phyloP scores from a whole-genome alignment of 2,797 vertebrate genomes.

The Ptychobarbus kaznakovi region DNA sequence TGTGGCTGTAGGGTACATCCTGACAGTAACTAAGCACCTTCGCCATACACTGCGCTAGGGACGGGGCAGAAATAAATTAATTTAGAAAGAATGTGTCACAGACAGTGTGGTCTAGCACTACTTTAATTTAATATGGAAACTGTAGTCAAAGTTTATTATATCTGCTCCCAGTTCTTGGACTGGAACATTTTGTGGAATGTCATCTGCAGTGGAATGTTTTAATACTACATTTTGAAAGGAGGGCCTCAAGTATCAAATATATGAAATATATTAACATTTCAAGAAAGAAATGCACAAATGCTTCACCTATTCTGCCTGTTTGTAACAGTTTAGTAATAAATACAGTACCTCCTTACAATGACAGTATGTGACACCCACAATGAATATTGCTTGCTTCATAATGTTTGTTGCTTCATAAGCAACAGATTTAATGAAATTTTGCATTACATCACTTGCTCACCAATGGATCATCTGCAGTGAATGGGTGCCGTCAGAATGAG shows the following conservation, averaged over 20 bases:
- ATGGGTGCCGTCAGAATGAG: background rate
- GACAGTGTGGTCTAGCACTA: background rate
- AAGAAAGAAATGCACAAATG: background rate
- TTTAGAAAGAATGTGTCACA: background rate
- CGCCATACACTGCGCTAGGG: conserved; percentile 81
- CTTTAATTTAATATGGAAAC: background rate
- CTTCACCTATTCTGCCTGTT: background rate
- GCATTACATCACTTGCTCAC: background rate
- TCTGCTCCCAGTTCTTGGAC: background rate
- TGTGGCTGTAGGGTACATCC: conserved; percentile 82
- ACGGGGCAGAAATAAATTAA: background rate
- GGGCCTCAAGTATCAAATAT: background rate
- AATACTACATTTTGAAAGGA: background rate
- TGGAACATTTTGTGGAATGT: conserved; percentile 7
- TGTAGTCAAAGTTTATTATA: conserved; percentile 1
- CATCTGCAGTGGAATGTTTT: conserved; percentile 24
- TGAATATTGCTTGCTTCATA: background rate
- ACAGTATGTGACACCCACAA: background rate
- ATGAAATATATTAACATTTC: background rate
- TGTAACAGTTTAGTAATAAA: background rate
- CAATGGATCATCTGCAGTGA: background rate
- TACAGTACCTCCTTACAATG: background rate
- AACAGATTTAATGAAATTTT: background rate
- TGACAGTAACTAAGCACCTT: conserved; percentile 86
- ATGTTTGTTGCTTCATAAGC: background rate